These are phyloP conservation scores for Tarsius wallacei DNA, from an alignment of 2,797 vertebrate genomes.

Conservation along the genomic window DNA sequence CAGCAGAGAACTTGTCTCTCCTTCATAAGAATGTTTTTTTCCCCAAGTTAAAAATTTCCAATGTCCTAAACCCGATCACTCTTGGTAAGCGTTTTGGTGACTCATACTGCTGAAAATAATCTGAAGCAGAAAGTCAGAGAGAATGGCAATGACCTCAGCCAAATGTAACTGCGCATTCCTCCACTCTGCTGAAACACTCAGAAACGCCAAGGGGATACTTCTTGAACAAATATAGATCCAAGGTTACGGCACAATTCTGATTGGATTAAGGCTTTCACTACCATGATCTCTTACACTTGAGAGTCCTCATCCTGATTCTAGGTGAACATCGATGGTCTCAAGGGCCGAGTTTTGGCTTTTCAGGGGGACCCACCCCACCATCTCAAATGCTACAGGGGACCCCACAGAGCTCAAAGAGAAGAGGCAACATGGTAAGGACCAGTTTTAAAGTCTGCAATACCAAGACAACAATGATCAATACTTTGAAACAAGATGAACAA, in stretches of 20 bases:
- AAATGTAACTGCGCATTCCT: conserved; percentile 83
- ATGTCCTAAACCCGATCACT: conserved; percentile 67
- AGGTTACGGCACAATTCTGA: conserved; percentile 85
- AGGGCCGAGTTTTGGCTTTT: conserved; percentile 87
- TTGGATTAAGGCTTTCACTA: conserved; percentile 90
- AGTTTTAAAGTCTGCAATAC: conserved; percentile 81
- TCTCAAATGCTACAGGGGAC: conserved; percentile 85
- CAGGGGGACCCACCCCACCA: conserved; percentile 80
- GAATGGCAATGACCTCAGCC: conserved; percentile 76
- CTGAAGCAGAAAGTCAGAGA: conserved; percentile 78
- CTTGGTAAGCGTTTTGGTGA: conserved; percentile 67
- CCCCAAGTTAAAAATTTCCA: conserved; percentile 70
- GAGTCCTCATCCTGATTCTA: conserved; percentile 72
- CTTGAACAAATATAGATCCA: conserved; percentile 78
- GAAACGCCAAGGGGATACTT: conserved; percentile 80
- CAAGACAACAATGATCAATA: conserved; percentile 89
- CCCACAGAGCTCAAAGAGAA: conserved; percentile 79
- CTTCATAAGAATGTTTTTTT: conserved; percentile 72
- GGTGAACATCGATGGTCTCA: conserved; percentile 67
- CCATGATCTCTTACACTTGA: conserved; percentile 84
- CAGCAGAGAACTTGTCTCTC: conserved; percentile 81
- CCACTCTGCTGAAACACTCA: conserved; percentile 85
- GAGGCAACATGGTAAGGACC: conserved; percentile 77
- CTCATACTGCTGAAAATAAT: conserved; percentile 72
- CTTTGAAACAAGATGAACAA: conserved; percentile 88